Evolutionary conservation across 2,113 vertebrate genomes (phyloP).

Genomic region (Cairina moschata): DNA sequence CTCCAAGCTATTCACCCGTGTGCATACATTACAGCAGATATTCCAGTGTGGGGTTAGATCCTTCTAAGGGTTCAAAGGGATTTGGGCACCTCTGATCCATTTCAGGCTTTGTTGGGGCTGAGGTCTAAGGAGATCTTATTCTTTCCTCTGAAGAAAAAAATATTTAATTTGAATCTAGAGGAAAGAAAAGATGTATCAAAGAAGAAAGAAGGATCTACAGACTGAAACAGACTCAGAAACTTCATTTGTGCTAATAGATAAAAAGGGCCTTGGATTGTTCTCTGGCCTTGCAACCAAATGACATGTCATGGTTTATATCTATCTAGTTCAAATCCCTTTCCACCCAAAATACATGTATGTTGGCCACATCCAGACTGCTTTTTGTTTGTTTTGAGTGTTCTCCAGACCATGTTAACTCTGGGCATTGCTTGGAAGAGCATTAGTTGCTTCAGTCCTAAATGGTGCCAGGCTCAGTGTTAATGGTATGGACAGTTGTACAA

Average conservation of each 20-base stretch:
- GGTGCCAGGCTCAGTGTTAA: not conserved
- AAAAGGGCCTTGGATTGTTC: not conserved
- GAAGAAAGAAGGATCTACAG: not conserved
- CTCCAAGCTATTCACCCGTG: fast-evolving
- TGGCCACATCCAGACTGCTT: not conserved
- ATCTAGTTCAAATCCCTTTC: not conserved
- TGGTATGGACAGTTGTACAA: not conserved
- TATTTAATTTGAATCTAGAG: not conserved
- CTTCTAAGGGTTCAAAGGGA: not conserved
- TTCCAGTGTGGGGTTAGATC: not conserved
- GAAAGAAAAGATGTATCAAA: not conserved
- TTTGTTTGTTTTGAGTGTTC: not conserved
- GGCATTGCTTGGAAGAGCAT: not conserved
- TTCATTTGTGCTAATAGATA: not conserved
- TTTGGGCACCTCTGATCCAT: not conserved
- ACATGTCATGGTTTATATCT: not conserved
- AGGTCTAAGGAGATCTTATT: not conserved
- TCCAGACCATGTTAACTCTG: not conserved
- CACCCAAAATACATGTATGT: not conserved
- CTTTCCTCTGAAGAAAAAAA: not conserved
- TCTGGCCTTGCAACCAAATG: not conserved
- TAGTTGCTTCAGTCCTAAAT: not conserved
- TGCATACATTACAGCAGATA: not conserved
- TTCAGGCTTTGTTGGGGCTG: not conserved
- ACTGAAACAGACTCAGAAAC: not conserved